Conservation (phyloP, 2,888 invertebrate genomes). For the Stenurella melanura region DNA sequence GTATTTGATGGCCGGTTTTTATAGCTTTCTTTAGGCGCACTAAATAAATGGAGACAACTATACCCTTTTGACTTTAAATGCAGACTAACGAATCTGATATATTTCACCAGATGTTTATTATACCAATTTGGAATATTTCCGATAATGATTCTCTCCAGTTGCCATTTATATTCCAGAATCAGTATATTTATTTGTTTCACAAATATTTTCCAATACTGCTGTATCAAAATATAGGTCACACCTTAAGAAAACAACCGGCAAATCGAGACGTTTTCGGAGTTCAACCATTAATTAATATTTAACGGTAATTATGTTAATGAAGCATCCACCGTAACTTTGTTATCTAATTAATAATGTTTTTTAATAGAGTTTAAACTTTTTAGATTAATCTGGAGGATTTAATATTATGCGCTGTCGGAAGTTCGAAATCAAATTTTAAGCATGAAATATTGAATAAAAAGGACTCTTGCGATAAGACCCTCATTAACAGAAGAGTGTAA, state of each 20-base stretch:
- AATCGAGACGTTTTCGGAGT: not conserved
- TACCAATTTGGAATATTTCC: constrained; percentile 8
- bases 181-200: not conserved
- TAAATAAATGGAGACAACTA: no score
- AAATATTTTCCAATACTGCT: not conserved
- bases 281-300: not conserved
- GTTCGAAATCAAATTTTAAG: no score
- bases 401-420: not conserved
- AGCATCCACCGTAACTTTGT: not conserved
- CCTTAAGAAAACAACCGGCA: not conserved
- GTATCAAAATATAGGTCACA: not conserved
- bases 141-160: not conserved
- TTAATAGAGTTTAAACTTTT: not conserved
- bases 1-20: no score
- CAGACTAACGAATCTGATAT: not conserved
- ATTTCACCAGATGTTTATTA: constrained; percentile 1
- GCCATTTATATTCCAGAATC: constrained; percentile 10
- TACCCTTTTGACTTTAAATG: not conserved
- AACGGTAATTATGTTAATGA: not conserved
- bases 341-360: not conserved
- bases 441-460: no score
- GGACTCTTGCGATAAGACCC: no score
- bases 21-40: no score
- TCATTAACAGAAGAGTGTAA: no score
- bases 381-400: not conserved